Evolutionary conservation across 2,113 vertebrate genomes (phyloP), one percentile per base, ranked within the genome.

Genomic region (Vanacampus margaritifer): DNA sequence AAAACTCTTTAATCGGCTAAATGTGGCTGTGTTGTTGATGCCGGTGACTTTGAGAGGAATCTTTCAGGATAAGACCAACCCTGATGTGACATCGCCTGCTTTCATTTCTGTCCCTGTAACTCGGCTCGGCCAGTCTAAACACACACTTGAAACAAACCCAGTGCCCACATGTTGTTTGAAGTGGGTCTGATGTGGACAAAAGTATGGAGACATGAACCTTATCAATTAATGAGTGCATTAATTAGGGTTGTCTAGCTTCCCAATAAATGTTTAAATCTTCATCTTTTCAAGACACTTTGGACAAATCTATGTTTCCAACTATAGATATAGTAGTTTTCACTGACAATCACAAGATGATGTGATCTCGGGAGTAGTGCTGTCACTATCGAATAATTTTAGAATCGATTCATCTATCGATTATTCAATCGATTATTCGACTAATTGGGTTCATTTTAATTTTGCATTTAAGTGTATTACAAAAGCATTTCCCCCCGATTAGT

Each of bases 81-180:
- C 39, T 62, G 60, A 62, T 62, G 39, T 9, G 60, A 62, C 60
- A 43, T 62, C 23, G 57, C 32, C 57, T 17, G 60, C 39, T 62
- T 41, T 62, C 39, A 62, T 62, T 62, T 26, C 60, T 9, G 39
- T 62, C 37, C 23, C 39, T 9, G n/a, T 24, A 24, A 62, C 39
- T 24, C 12, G 8, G n/a, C 39, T 26, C n/a, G 16, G 39, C 37
- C 60, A 62, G 60, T 62, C 60, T 62, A 62, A 62, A 62, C 60
- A 62, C 23, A 9, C 57, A 59, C 23, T 43, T 41, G 39, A 62
- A 62, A 62, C 39, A 62, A 62, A 62, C 37, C 60, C n/a, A 26
- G 6, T 26, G 37, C 23, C 39, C 35, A 26, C 60, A 43, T 62
- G 6, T 43, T 43, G 39, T 62, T 56, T 32, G 26, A 56, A 56